These are phyloP conservation scores for Dryocosmus kuriphilus DNA, from an alignment of 2,888 invertebrate genomes.

Conservation along the genomic window DNA sequence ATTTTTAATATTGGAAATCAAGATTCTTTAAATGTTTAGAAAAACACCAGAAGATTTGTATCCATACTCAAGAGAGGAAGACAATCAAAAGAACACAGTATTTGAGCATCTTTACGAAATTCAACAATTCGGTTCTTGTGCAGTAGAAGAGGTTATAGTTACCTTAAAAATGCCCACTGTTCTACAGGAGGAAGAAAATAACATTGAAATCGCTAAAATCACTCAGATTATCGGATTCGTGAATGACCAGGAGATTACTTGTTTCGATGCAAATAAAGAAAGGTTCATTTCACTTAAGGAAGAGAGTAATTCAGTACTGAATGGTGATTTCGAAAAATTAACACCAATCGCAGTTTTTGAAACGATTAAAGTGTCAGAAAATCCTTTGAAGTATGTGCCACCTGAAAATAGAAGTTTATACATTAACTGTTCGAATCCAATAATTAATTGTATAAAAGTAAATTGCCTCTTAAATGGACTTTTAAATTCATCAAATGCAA, in stretches of 20 bases:
- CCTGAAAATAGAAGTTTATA: slow-evolving; percentile 43
- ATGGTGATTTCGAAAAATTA: slow-evolving; percentile 6
- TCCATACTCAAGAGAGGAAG: slow-evolving; percentile 67
- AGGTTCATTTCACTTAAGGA: not conserved
- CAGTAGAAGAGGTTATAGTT: slow-evolving; percentile 72
- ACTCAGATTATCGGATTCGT: slow-evolving; percentile 55
- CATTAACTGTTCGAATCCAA: slow-evolving; percentile 72
- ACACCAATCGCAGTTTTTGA: not conserved
- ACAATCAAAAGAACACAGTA: slow-evolving; percentile 61
- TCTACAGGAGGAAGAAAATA: slow-evolving; percentile 32
- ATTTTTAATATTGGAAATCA: slow-evolving; percentile 18
- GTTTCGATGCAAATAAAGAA: slow-evolving; percentile 21
- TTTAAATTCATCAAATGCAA: slow-evolving; percentile 67
- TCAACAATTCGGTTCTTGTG: slow-evolving; percentile 75
- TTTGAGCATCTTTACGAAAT: slow-evolving; percentile 70
- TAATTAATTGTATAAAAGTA: slow-evolving; percentile 70
- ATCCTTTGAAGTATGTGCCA: slow-evolving; percentile 60
- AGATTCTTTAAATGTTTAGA: slow-evolving; percentile 44
- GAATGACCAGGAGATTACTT: slow-evolving; percentile 45
- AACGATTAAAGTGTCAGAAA: slow-evolving; percentile 52
- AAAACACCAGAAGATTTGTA: slow-evolving; percentile 61
- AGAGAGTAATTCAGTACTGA: slow-evolving; percentile 24
- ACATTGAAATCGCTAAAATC: slow-evolving; percentile 60
- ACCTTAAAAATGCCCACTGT: slow-evolving; percentile 71
- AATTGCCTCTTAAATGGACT: slow-evolving; percentile 74